Conservation (phyloP, 2,113 vertebrate genomes). For the Anhinga rufa region DNA sequence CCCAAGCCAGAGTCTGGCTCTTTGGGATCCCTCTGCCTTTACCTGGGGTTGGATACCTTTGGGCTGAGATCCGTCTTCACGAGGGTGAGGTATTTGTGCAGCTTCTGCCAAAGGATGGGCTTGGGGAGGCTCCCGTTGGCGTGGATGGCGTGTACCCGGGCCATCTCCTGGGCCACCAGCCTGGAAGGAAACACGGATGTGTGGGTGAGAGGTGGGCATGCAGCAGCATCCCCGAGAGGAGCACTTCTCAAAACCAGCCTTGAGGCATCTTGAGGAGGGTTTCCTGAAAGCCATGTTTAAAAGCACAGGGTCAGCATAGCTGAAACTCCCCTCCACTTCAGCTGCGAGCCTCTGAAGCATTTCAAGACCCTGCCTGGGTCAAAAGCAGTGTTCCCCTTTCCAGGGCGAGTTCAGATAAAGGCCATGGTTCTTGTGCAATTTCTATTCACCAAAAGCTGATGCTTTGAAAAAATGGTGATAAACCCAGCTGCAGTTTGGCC, state of each 20-base stretch:
- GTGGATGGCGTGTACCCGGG: constrained; percentile 91
- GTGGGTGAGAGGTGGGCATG: background rate
- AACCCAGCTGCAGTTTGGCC: background rate
- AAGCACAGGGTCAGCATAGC: fast-evolving
- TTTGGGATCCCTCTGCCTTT: constrained; percentile 53
- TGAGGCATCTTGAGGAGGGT: fast-evolving
- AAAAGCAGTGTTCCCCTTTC: background rate
- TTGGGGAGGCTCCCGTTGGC: constrained; percentile 92
- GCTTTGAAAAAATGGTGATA: fast-evolving
- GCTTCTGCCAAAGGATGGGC: constrained; percentile 92
- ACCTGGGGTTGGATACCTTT: constrained; percentile 79
- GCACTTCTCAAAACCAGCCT: background rate
- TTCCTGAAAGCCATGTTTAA: fast-evolving
- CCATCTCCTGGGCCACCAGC: constrained; percentile 92
- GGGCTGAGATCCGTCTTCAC: constrained; percentile 84
- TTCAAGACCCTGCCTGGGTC: background rate
- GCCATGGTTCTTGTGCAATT: fast-evolving
- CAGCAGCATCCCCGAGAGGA: background rate
- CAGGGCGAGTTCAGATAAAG: background rate
- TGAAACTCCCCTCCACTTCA: fast-evolving
- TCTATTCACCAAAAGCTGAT: background rate
- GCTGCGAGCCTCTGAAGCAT: background rate
- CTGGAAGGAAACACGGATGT: constrained; percentile 43
- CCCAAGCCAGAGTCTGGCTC: constrained; percentile 4
- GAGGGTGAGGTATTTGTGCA: constrained; percentile 88